These are phyloP conservation scores for Timema cristinae DNA, from an alignment of 2,888 invertebrate species.

Conservation along the genomic window DNA sequence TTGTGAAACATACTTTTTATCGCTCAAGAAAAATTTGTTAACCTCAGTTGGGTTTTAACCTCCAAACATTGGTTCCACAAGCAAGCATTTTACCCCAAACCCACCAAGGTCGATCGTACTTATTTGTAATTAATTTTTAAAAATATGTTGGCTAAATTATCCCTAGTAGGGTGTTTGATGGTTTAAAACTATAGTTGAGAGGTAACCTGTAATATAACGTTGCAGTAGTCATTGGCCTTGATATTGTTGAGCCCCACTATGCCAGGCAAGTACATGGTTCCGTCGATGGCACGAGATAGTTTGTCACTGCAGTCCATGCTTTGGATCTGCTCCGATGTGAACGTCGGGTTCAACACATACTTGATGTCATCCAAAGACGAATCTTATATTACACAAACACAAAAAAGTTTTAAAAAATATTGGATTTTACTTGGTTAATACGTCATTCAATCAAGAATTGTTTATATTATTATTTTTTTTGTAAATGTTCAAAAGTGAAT, in stretches of 20 bases:
- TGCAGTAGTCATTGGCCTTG: conserved; percentile 99
- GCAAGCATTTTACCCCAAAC: no score
- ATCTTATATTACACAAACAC: conserved; percentile 51
- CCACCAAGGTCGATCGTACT: no score
- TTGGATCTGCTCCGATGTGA: conserved; percentile 76
- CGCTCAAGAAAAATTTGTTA: no score
- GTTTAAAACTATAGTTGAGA: not conserved
- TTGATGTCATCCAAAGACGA: conserved; percentile 97
- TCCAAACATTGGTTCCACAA: no score
- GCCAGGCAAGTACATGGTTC: conserved; percentile 93
- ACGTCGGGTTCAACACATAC: conserved; percentile 97
- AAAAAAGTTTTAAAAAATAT: no score
- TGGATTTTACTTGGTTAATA: no score
- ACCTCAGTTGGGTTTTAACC: no score
- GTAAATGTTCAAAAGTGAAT: no score
- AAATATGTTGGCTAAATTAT: conserved; percentile 15
- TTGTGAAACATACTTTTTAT: no score
- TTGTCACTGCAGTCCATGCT: conserved; percentile 77
- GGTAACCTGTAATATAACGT: conserved; percentile 89
- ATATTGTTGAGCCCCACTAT: conserved; percentile 97
- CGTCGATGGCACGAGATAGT: conserved; percentile 91
- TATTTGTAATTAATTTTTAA: conserved; percentile 19
- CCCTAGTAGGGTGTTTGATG: not conserved
- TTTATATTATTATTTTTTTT: no score
- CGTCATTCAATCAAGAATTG: no score